Percentiles rank a stretch among this genome's conserved stretches.
Conservation (phyloP, 2,113 vertebrate genomes). For the Acrocephalus kingi region DNA sequence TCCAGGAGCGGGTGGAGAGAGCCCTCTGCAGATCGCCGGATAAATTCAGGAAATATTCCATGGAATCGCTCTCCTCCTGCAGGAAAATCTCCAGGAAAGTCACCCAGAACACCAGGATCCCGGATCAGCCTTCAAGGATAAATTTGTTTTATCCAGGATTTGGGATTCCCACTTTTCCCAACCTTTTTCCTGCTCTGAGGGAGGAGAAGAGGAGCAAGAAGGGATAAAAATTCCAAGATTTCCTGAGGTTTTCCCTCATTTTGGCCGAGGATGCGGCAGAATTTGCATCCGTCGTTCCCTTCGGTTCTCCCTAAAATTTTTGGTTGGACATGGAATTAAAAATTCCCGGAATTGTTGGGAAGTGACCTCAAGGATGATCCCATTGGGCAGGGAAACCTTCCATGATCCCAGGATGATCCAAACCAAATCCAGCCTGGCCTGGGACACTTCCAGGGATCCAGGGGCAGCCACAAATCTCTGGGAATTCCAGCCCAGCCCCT, state of each 20-base stretch:
- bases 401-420: background rate
- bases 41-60: background rate
- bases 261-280: background rate
- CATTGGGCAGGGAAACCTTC: background rate
- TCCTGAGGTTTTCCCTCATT: background rate
- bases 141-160: background rate
- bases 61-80: background rate
- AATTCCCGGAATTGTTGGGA: background rate
- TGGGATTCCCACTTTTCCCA: background rate
- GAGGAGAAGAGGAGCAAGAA: background rate
- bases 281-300: background rate
- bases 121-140: background rate
- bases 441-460: background rate
- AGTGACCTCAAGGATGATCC: background rate
- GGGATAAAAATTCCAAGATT: background rate
- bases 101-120: rapidly evolving
- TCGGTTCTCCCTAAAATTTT: background rate
- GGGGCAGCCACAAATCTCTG: background rate
- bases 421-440: background rate
- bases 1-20: background rate
- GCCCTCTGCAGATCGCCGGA: slow-evolving; percentile 22
- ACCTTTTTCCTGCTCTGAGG: background rate
- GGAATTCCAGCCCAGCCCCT: rapidly evolving
- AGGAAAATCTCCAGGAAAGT: background rate
- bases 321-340: background rate